These are phyloP conservation scores for Tetramorium alpestre DNA, from an alignment of 1,140 invertebrate genomes.

Conservation along the genomic window DNA sequence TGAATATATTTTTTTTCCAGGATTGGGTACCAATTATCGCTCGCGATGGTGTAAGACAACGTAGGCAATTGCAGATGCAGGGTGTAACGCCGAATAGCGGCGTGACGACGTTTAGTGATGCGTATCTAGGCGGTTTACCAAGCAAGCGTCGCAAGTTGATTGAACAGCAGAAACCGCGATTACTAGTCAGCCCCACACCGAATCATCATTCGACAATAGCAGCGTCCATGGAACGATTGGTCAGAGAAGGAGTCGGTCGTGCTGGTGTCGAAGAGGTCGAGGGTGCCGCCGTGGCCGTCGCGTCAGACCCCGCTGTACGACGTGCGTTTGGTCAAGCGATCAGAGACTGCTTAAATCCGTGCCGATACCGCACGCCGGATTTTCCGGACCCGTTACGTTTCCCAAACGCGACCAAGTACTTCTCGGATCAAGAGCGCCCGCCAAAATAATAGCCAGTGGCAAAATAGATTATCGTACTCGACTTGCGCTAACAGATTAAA, in stretches of 20 bases:
- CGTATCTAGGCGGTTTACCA: slow-evolving; percentile 93
- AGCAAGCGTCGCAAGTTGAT: slow-evolving; percentile 92
- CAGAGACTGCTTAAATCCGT: slow-evolving; percentile 81
- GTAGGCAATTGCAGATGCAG: slow-evolving; percentile 84
- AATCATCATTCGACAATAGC: slow-evolving; percentile 78
- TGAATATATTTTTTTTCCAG: slow-evolving; percentile 79
- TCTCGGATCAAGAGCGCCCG: slow-evolving; percentile 77
- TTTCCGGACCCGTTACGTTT: slow-evolving; percentile 83
- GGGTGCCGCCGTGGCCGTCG: slow-evolving; percentile 82
- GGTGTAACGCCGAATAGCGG: slow-evolving; percentile 71
- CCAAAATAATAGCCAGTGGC: slow-evolving; percentile 74
- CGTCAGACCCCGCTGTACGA: slow-evolving; percentile 80
- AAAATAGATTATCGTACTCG: slow-evolving; percentile 4
- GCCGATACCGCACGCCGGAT: slow-evolving; percentile 77
- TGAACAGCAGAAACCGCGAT: slow-evolving; percentile 83
- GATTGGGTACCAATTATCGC: slow-evolving; percentile 94
- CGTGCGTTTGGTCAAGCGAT: slow-evolving; percentile 84
- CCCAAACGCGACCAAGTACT: slow-evolving; percentile 83
- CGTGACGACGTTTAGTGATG: slow-evolving; percentile 90
- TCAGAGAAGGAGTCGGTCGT: slow-evolving; percentile 80
- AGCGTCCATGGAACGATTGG: slow-evolving; percentile 82
- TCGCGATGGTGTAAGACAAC: slow-evolving; percentile 89
- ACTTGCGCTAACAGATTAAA: neutral
- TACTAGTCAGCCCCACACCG: slow-evolving; percentile 79
- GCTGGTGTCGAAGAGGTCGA: slow-evolving; percentile 81